These are phyloP conservation scores for Melanerpes formicivorus DNA, from an alignment of 2,113 vertebrate genomes.

Conservation along the genomic window DNA sequence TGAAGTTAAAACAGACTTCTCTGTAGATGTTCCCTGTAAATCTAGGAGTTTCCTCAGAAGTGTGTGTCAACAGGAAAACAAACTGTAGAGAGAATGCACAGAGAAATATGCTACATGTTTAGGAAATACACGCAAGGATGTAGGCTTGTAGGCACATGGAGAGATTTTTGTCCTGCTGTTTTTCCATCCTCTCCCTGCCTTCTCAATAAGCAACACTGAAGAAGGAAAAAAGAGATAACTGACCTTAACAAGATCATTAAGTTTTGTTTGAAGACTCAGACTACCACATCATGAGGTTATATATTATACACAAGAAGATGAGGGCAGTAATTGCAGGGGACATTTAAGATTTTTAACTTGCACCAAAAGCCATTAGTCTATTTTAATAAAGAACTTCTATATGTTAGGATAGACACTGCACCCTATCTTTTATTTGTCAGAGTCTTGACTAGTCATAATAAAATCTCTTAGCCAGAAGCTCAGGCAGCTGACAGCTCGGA, in stretches of 20 bases:
- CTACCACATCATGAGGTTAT: neutral
- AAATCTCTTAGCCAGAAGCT: neutral
- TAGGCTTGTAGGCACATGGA: fast-evolving
- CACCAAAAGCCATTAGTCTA: neutral
- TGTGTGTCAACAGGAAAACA: neutral
- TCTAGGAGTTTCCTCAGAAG: neutral
- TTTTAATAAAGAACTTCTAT: neutral
- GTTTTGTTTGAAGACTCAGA: neutral
- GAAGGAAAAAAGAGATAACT: neutral
- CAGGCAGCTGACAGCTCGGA: neutral
- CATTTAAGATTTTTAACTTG: neutral
- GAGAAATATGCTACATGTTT: fast-evolving
- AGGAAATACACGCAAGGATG: neutral
- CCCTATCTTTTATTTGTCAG: neutral
- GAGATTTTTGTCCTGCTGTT: neutral
- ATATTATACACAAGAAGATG: neutral
- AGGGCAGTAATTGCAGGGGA: neutral
- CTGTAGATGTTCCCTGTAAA: neutral
- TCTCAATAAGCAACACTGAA: neutral
- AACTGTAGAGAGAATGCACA: neutral
- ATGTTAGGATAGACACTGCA: neutral
- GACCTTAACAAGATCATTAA: neutral
- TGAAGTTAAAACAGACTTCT: neutral
- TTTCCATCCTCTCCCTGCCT: neutral
- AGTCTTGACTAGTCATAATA: neutral